Base-by-base conservation (phyloP, 2,888 invertebrate species). In the Arrhopalites spinosus region DNA sequence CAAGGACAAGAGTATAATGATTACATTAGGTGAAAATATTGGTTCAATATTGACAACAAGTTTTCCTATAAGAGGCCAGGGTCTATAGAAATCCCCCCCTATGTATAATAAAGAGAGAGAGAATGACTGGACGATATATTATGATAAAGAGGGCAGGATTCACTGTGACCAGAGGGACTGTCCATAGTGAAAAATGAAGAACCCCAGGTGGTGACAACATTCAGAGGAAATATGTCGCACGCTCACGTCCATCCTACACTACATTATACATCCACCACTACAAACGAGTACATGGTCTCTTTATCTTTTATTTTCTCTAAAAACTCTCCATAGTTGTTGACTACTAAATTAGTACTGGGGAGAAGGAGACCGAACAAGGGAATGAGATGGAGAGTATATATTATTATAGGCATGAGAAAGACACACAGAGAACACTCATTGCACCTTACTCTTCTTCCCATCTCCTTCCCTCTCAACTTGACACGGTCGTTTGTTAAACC, bases 181-280 rank as follows among this genome's bases (percentile, higher is more conserved):
- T 36, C 36, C 53, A 61, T 59, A n/a, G 29, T 71, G 71, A 71
- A 43, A 71, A 71, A 71, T 71, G 71, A 17, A 71, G 59, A 77
- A 79, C 80, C 77, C 77, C 81, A 81, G 80, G 81, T 80, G 81
- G 79, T 79, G 79, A 79, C 80, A 79, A 70, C 59, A 59, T 25
- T 36, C 36, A 36, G 36, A 36, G 36, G 5, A 50, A 50, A 50
- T 50, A 78, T 81, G 79, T 81, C 78, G 77, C 81, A 78, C 77
- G 81, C 81, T 77, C 17, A 50, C 17, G 77, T 74, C 77, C 30
- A 50, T 68, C 50, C 68, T 13, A 29, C 20, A n/a, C 15, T n/a
- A n/a, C n/a, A n/a, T n/a, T n/a, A 36, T 11, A 36, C 36, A 36
- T 11, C 3, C 11, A 36, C 36, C 11, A 36, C 36, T 36, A 36